Percentiles rank a stretch among this genome's conserved stretches.
Conservation (phyloP, 2,888 invertebrate species). For the Machimus atricapillus region DNA sequence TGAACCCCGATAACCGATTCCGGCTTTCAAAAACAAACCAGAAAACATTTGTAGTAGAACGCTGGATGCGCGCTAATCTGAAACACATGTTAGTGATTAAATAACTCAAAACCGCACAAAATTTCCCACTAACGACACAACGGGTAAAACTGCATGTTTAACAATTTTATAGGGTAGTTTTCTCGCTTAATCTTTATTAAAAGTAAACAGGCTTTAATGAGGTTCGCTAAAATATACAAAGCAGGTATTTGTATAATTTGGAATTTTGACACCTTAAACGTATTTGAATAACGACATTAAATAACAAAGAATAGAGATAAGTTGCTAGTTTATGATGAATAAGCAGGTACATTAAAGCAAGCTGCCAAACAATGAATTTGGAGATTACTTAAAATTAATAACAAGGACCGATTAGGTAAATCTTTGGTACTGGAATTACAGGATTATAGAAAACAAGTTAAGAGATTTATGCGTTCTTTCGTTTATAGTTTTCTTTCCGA, state of each 20-base stretch:
- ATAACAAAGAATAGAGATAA: not conserved
- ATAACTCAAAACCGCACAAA: slow-evolving; percentile 23
- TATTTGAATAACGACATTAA: not conserved
- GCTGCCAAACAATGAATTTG: not conserved
- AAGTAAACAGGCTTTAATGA: slow-evolving; percentile 17
- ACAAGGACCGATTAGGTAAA: not conserved
- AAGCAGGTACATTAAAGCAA: slow-evolving; percentile 35
- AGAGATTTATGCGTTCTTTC: not conserved
- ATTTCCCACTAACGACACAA: not conserved
- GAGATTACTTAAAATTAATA: not conserved
- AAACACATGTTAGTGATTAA: slow-evolving; percentile 38
- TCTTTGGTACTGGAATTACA: not conserved
- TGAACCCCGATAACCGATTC: not conserved
- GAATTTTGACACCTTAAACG: not conserved
- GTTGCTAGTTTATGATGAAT: slow-evolving; percentile 20
- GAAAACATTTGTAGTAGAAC: slow-evolving; percentile 19
- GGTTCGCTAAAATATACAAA: slow-evolving; percentile 13
- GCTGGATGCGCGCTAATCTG: slow-evolving; percentile 28
- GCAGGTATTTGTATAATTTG: slow-evolving; percentile 20
- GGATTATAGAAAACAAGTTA: not conserved
- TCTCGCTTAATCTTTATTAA: slow-evolving; percentile 22
- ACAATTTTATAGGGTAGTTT: slow-evolving; percentile 10
- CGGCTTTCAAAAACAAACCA: slow-evolving; percentile 11
- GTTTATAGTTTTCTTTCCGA: too few species aligned
- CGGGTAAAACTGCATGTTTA: slow-evolving; percentile 28